Evolutionary conservation across 1,140 invertebrate species (phyloP).

Genomic region (Scaptodrosophila lebanonensis): DNA sequence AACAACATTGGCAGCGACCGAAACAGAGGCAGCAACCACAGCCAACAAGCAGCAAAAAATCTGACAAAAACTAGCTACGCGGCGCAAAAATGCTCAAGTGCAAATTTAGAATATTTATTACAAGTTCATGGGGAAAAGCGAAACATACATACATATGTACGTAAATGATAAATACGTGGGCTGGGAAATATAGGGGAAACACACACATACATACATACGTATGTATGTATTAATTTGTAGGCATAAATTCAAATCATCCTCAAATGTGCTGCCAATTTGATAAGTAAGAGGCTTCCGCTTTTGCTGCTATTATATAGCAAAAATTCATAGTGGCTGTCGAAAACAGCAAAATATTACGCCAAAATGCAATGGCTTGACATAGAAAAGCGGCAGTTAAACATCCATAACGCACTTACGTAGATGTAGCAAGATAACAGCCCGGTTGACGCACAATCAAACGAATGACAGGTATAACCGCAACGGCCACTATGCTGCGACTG

Average conservation of each 20-base stretch:
- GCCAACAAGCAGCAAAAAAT: conserved; percentile 30
- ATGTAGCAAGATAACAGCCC: conserved; percentile 6
- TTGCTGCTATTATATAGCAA: conserved; percentile 28
- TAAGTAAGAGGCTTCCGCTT: conserved; percentile 44
- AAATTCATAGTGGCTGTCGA: conserved; percentile 11
- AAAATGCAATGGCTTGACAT: conserved; percentile 13
- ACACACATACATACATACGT: neutral
- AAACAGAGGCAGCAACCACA: conserved; percentile 9
- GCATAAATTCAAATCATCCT: conserved; percentile 34
- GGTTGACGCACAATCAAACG: conserved; percentile 11
- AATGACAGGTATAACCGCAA: too few species aligned
- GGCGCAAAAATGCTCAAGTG: conserved; percentile 39
- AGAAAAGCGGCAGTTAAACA: neutral
- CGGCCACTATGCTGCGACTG: conserved; percentile 27
- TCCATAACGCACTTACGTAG: conserved; percentile 17
- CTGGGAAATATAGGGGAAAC: too few species aligned
- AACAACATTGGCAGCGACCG: conserved; percentile 5
- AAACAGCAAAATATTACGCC: conserved; percentile 50
- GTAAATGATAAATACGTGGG: conserved; percentile 34
- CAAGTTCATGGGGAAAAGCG: conserved; percentile 66
- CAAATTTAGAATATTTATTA: conserved; percentile 68
- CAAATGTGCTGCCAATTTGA: conserved; percentile 31
- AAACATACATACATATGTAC: conserved; percentile 2
- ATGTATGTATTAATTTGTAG: conserved; percentile 1
- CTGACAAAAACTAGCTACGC: conserved; percentile 45